Percentiles rank a stretch among this genome's conserved stretches.
These are phyloP conservation scores for Willowsia nigromaculata DNA, from an alignment of 2,888 invertebrate genomes.

Conservation along the genomic window DNA sequence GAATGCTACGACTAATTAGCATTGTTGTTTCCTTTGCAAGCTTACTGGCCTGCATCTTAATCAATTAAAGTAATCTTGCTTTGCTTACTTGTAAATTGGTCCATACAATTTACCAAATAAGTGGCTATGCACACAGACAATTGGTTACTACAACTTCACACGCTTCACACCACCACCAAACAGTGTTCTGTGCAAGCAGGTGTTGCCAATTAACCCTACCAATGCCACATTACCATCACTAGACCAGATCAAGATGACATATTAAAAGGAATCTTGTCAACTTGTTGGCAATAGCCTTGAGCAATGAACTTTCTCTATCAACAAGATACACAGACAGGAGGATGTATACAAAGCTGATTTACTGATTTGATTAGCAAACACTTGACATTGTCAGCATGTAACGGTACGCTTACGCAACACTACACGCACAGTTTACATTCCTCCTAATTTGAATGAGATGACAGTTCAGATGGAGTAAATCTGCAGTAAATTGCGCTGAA, in stretches of 20 bases:
- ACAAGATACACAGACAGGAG: background rate
- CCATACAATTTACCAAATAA: background rate
- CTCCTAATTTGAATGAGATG: conserved; percentile 18
- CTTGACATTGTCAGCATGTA: conserved; percentile 23
- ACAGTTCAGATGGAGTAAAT: background rate
- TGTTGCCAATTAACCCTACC: background rate
- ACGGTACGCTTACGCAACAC: background rate
- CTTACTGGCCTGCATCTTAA: conserved; percentile 1
- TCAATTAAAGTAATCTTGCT: background rate
- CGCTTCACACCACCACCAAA: background rate
- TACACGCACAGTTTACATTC: background rate
- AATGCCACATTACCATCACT: background rate
- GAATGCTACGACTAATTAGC: background rate
- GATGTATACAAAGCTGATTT: background rate
- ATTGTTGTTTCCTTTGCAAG: background rate
- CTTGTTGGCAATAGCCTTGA: conserved; percentile 28
- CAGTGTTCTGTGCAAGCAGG: background rate
- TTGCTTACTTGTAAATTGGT: background rate
- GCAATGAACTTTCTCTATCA: conserved; percentile 56
- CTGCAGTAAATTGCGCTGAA: background rate
- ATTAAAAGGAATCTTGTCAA: conserved; percentile 22
- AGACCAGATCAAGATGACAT: background rate
- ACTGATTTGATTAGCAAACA: background rate
- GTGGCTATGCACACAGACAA: too few species aligned
- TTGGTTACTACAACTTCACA: background rate